Percentiles rank a stretch among this genome's conserved stretches.
These are phyloP conservation scores for Engraulis encrasicolus DNA, from an alignment of 2,113 vertebrate genomes.

Conservation along the genomic window DNA sequence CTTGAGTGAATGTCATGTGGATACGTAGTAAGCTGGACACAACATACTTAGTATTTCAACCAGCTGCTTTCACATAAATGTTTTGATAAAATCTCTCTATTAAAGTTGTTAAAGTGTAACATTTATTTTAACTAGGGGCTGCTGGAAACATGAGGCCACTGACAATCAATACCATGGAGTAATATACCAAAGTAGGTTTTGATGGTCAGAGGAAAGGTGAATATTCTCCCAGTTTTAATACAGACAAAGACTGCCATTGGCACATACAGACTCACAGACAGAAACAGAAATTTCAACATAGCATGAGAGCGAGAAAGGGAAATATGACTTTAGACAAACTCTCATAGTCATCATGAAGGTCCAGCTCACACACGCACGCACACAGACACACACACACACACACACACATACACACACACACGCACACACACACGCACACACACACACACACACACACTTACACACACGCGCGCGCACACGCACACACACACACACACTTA, in stretches of 20 bases:
- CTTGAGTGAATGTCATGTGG: conserved; percentile 2
- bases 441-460: not conserved
- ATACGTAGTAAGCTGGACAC: not conserved
- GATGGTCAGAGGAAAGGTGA: not conserved
- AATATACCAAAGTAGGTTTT: too few relatives aligned
- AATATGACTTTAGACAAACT: not conserved
- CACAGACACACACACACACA: conserved; percentile 44
- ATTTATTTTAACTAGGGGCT: not conserved
- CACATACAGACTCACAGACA: not conserved
- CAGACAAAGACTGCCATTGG: not conserved
- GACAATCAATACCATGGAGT: not conserved
- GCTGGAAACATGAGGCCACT: not conserved
- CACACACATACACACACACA: conserved; percentile 45
- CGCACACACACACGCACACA: not conserved
- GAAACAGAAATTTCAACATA: not conserved
- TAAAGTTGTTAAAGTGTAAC: conserved; percentile 10
- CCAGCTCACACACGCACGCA: not conserved
- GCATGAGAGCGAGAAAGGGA: not conserved
- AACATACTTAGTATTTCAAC: conserved; percentile 21
- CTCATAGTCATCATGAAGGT: too few relatives aligned
- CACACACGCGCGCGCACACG: not conserved
- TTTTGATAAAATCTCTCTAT: conserved; percentile 7
- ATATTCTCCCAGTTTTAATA: not conserved
- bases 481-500: conserved; percentile 49
- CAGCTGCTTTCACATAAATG: conserved; percentile 15